phyloP scores from a whole-genome alignment of 2,888 invertebrate species.

The Bimastos eiseni region DNA sequence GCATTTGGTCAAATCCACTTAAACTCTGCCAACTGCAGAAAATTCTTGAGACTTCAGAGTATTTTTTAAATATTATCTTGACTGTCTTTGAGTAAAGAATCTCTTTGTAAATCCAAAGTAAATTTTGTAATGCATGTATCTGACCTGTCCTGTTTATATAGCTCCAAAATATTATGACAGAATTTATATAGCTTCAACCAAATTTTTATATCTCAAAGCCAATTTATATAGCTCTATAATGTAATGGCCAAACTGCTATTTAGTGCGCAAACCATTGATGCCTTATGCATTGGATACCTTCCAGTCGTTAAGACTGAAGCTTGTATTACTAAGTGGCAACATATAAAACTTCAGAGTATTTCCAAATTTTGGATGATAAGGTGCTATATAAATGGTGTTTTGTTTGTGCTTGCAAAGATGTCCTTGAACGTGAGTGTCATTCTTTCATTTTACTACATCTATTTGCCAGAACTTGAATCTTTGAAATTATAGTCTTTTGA shows the following conservation, averaged over 20 bases:
- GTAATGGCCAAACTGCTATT: not conserved
- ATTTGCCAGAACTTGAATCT: not conserved
- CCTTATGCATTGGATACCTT: not conserved
- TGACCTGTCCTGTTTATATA: not conserved
- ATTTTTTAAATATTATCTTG: no score
- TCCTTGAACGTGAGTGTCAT: constrained; percentile 19
- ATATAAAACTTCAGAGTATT: not conserved
- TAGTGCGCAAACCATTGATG: not conserved
- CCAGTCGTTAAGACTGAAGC: not conserved
- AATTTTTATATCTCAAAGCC: no score
- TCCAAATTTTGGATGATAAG: not conserved
- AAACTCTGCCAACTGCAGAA: no score
- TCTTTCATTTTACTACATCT: not conserved
- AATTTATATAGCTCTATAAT: not conserved
- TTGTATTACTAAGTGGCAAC: not conserved
- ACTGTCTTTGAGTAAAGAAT: no score
- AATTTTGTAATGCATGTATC: not conserved
- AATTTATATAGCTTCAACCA: not conserved
- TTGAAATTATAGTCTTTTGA: not conserved
- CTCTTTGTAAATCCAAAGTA: no score
- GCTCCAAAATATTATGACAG: not conserved
- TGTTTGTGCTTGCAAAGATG: constrained; percentile 8
- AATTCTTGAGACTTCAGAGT: no score
- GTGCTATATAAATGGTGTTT: not conserved
- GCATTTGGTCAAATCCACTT: no score